phyloP scores from a whole-genome alignment of 2,888 invertebrate species.

The Thelaira solivaga region DNA sequence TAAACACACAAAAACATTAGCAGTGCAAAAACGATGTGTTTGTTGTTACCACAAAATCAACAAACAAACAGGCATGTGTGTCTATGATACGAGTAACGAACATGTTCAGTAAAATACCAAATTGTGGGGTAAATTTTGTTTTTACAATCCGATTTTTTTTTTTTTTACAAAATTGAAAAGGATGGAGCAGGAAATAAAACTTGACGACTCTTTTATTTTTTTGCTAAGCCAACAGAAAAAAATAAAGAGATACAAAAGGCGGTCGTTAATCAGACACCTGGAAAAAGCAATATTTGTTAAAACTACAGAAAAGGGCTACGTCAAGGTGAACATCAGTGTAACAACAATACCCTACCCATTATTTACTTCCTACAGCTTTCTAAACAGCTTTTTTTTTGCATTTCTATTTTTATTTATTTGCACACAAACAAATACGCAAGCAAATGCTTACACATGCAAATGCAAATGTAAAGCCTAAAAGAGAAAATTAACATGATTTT shows the following conservation, averaged over 20 bases:
- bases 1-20: slow-evolving; percentile 17
- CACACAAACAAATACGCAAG: background rate
- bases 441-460: background rate
- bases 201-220: background rate
- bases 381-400: too few relatives aligned
- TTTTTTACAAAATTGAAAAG: slow-evolving; percentile 11
- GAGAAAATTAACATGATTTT: too few relatives aligned
- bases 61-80: background rate
- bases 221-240: background rate
- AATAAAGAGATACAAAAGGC: background rate
- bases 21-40: background rate
- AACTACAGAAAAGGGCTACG: background rate
- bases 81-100: too few relatives aligned
- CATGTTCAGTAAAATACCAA: slow-evolving; percentile 8
- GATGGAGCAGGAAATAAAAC: slow-evolving; percentile 12
- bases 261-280: slow-evolving; percentile 53
- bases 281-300: slow-evolving; percentile 5
- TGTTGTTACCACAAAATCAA: background rate
- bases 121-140: slow-evolving; percentile 5
- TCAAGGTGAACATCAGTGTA: slow-evolving; percentile 4
- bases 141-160: background rate
- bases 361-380: too few relatives aligned
- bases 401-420: background rate
- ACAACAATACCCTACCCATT: background rate
- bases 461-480: too few relatives aligned